These are phyloP conservation scores for Anabacerthia variegaticeps DNA, from an alignment of 2,797 vertebrate genomes.

Conservation along the genomic window DNA sequence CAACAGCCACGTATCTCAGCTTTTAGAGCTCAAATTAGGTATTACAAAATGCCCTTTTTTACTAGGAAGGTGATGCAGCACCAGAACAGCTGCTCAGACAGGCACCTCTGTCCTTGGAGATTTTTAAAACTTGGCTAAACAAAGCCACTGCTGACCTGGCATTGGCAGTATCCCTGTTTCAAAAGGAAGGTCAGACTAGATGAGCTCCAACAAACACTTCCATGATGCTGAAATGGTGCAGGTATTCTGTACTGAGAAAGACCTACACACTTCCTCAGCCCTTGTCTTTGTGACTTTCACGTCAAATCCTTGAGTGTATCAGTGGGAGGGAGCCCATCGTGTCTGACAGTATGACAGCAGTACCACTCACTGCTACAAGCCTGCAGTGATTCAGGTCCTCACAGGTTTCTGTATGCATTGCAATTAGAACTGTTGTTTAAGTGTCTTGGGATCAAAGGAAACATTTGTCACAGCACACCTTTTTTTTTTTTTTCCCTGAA, in stretches of 20 bases:
- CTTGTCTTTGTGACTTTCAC: neutral
- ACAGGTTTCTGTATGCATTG: neutral
- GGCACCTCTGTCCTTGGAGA: neutral
- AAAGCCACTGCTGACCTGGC: neutral
- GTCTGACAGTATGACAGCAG: neutral
- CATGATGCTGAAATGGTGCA: neutral
- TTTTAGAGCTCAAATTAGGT: neutral
- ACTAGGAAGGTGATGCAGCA: neutral
- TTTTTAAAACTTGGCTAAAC: neutral
- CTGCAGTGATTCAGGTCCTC: neutral
- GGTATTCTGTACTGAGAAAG: neutral
- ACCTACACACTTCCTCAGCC: neutral
- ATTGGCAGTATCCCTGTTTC: neutral
- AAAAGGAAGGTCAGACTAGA: neutral
- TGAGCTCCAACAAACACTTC: neutral
- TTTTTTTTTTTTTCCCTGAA: neutral
- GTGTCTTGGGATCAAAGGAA: neutral
- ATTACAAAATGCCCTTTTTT: neutral
- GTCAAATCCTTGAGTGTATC: neutral
- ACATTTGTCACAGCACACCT: neutral
- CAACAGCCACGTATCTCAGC: neutral
- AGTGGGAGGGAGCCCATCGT: neutral
- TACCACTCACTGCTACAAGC: neutral
- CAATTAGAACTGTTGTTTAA: neutral
- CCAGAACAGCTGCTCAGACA: neutral